phyloP scores from a whole-genome alignment of 2,797 vertebrate genomes.

The Dromococcyx pavoninus region DNA sequence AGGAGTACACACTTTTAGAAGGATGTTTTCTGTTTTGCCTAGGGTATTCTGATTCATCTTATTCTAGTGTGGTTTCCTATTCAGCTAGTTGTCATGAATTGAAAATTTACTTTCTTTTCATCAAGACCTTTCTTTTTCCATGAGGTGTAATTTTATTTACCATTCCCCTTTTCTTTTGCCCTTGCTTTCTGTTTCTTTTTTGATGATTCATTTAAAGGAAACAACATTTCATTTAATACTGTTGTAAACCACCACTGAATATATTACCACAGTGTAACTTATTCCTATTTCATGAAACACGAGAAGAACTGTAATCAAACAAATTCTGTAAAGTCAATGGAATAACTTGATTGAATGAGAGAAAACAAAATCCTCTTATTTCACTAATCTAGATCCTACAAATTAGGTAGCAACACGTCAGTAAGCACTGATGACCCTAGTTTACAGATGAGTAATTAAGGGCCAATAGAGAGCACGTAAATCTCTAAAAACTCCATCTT shows the following conservation, averaged over 20 bases:
- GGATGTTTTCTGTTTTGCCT: slow-evolving; percentile 64
- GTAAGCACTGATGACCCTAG: neutral
- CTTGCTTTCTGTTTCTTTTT: neutral
- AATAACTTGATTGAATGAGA: neutral
- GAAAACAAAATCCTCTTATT: neutral
- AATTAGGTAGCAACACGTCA: neutral
- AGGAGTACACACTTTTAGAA: slow-evolving; percentile 54
- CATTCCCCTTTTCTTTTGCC: neutral
- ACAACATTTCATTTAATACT: neutral
- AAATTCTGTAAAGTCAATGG: neutral
- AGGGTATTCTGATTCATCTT: slow-evolving; percentile 73
- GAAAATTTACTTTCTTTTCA: slow-evolving; percentile 56
- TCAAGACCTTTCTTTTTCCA: slow-evolving; percentile 44
- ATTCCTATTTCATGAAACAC: neutral
- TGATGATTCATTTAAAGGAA: slow-evolving; percentile 13
- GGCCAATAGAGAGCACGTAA: neutral
- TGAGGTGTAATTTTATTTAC: slow-evolving; percentile 42
- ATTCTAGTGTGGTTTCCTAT: slow-evolving; percentile 64
- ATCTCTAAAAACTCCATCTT: neutral
- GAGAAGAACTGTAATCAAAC: neutral
- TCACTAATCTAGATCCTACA: neutral
- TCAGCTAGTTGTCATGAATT: slow-evolving; percentile 57
- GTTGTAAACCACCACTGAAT: neutral
- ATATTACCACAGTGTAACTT: neutral
- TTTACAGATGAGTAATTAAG: neutral